These are phyloP conservation scores for Mimachlamys varia DNA, from an alignment of 2,888 invertebrate genomes.

Conservation along the genomic window DNA sequence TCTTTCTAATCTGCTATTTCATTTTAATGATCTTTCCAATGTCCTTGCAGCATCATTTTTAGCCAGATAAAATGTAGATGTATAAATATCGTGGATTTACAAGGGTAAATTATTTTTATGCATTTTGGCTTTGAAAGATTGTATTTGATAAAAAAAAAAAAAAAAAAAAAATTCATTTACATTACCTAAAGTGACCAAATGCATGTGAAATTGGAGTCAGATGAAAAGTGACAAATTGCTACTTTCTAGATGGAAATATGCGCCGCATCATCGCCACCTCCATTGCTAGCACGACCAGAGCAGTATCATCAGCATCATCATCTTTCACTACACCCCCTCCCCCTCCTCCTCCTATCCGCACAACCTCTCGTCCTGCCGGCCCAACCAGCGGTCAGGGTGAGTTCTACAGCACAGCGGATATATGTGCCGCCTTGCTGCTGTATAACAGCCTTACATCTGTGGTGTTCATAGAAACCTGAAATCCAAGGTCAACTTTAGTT, in stretches of 20 bases:
- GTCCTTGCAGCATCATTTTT: not conserved
- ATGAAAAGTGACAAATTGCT: slow-evolving; percentile 45
- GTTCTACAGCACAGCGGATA: slow-evolving; percentile 32
- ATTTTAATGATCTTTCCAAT: too few species aligned
- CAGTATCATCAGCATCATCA: slow-evolving; percentile 40
- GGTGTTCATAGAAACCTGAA: not conserved
- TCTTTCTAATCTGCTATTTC: too few species aligned
- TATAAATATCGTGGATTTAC: not conserved
- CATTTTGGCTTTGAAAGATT: not conserved
- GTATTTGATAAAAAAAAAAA: not conserved
- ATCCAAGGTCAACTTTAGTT: not conserved
- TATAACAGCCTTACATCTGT: slow-evolving; percentile 32
- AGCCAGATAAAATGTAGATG: not conserved
- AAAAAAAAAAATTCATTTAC: not conserved
- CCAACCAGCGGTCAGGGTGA: slow-evolving; percentile 25
- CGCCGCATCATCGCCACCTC: slow-evolving; percentile 50
- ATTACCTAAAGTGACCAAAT: not conserved
- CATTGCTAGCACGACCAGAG: slow-evolving; percentile 49
- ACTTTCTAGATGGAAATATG: slow-evolving; percentile 46
- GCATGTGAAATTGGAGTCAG: not conserved
- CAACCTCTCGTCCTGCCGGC: not conserved
- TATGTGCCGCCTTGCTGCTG: slow-evolving; percentile 1
- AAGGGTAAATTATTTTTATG: not conserved
- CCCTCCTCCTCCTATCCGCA: slow-evolving; percentile 44
- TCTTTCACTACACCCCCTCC: slow-evolving; percentile 51